Conservation (phyloP, 2,888 invertebrate genomes). For the Unio delphinus region DNA sequence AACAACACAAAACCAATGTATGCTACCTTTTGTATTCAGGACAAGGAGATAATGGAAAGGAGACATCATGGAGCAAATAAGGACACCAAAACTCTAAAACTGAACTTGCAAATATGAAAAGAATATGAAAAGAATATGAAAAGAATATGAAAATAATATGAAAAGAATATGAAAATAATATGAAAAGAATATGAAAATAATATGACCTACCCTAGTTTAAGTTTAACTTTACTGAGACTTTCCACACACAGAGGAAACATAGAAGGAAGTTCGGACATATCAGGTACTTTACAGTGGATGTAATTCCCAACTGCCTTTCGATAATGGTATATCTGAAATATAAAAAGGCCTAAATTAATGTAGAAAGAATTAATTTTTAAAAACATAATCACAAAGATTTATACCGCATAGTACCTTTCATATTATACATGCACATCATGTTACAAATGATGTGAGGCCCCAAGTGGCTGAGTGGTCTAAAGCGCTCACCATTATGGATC, state of each 20-base stretch:
- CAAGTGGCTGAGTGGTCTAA: no score
- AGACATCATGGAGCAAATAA: no score
- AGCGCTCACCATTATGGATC: no score
- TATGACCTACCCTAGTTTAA: conserved; percentile 48
- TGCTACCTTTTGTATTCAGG: no score
- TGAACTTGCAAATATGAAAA: neutral
- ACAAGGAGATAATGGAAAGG: no score
- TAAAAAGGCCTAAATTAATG: neutral
- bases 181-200: neutral
- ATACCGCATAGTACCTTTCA: no score
- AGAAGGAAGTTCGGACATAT: conserved; percentile 42
- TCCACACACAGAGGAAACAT: conserved; percentile 59
- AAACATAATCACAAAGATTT: no score
- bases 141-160: neutral
- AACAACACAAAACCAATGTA: no score
- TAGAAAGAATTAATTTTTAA: no score
- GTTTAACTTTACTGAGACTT: conserved; percentile 41
- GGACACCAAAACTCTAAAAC: no score
- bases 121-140: neutral
- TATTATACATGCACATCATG: no score
- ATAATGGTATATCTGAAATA: conserved; percentile 55
- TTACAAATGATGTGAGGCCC: no score
- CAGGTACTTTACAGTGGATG: conserved; percentile 36
- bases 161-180: neutral
- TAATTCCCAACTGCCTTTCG: conserved; percentile 49